A percentile compares a stretch with the other conserved stretches of the same genome.
Evolutionary conservation across 2,797 vertebrate species (phyloP).

Genomic region (Thaleichthys pacificus): DNA sequence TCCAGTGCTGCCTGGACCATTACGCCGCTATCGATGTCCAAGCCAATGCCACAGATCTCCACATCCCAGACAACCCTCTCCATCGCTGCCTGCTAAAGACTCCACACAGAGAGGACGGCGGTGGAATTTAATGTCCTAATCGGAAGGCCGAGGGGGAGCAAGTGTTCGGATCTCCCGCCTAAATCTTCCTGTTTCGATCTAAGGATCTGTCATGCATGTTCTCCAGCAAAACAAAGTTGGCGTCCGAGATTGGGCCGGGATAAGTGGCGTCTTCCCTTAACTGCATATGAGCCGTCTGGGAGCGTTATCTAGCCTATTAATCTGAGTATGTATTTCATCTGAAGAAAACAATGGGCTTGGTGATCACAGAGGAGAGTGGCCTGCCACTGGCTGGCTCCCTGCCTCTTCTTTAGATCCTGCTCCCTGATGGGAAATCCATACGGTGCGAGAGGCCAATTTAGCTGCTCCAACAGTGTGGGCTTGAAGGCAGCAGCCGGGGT

Average conservation of each 20-base stretch:
- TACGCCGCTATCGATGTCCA: constrained; percentile 59
- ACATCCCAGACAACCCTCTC: neutral
- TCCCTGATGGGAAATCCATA: constrained; percentile 78
- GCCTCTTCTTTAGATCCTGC: constrained; percentile 70
- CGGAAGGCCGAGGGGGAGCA: constrained; percentile 21
- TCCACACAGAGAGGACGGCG: constrained; percentile 11
- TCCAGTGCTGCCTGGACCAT: constrained; percentile 55
- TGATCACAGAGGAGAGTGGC: constrained; percentile 51
- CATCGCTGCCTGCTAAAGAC: constrained; percentile 40
- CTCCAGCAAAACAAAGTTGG: constrained; percentile 49
- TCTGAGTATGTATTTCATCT: constrained; percentile 73
- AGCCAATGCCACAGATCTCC: neutral
- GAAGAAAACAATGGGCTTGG: constrained; percentile 67
- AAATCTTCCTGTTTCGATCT: constrained; percentile 43
- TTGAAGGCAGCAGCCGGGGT: constrained; percentile 59
- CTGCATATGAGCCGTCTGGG: constrained; percentile 50
- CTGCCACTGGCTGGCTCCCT: constrained; percentile 11
- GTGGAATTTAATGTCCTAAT: constrained; percentile 31
- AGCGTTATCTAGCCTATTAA: constrained; percentile 66
- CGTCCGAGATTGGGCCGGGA: constrained; percentile 43
- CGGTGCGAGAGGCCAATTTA: constrained; percentile 75
- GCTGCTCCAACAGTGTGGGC: constrained; percentile 64
- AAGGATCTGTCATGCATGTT: constrained; percentile 38
- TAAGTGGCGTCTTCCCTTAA: constrained; percentile 37
- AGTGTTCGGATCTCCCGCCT: constrained; percentile 21